Evolutionary conservation across 2,888 invertebrate species (phyloP), one percentile per base, ranked within the genome.

Genomic region (Acholoe squamosa): DNA sequence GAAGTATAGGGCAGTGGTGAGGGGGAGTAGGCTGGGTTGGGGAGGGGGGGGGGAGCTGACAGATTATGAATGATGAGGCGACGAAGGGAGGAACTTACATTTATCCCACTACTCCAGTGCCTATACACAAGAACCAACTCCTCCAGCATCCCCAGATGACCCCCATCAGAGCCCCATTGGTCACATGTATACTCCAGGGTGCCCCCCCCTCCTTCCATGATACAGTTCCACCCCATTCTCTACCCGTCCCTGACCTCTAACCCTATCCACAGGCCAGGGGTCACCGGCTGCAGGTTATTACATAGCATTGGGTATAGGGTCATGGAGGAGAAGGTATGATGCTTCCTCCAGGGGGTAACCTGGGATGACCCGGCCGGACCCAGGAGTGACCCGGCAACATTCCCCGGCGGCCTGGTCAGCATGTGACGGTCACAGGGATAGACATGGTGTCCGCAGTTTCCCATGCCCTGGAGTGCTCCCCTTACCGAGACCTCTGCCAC

Each of bases 221-320:
- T 28, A 19, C 76, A 76, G 28, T 25, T 25, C 5, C 76, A n/a
- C 76, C 19, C 76, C 76, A 14, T 28, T 25, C 76, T 31, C 19
- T 76, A 76, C 76, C 76, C 76, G 19, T 43, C 80, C 80, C 33
- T 34, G 7, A 34, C 80, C 43, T 34, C 80, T 25, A 28, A 71
- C 71, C 34, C 80, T 10, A 43, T 7, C 43, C 80, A 33, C n/a
- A 28, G 5, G 71, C 34, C 0, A 33, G 76, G n/a, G 80, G 80
- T 43, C 80, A 43, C 33, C 25, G 33, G 10, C 28, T 86, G 52
- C 54, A 86, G 28, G 31, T 54, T 86, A 56, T 86, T 86, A 86
- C 86, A 86, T 86, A 86, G 52, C 86, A 86, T 86, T 86, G 86
- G 86, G 86, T 86, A 86, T 86, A 52, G 28, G 54, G 28, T 12